phyloP scores from a whole-genome alignment of 1,140 invertebrate genomes.

The Meloidogyne exigua region DNA sequence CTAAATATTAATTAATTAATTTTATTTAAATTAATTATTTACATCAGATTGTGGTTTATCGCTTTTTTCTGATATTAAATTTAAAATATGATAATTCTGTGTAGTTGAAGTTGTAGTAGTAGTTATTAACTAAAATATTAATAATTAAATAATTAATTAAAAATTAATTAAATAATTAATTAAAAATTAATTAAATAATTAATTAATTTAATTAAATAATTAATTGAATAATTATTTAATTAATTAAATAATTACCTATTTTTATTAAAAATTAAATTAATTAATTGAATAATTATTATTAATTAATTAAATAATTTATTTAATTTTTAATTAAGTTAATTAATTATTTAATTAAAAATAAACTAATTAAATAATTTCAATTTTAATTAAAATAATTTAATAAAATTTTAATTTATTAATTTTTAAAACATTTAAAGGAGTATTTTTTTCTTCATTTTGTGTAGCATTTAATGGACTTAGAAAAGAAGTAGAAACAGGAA shows the following conservation, averaged over 20 bases:
- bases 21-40: neutral
- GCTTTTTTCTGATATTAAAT: slow-evolving; percentile 3
- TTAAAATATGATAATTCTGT: neutral
- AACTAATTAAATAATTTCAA: too few species aligned
- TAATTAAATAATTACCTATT: too few species aligned
- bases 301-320: too few species aligned
- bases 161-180: neutral
- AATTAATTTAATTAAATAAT: too few species aligned
- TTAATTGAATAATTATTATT: too few species aligned
- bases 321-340: neutral
- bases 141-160: neutral
- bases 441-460: neutral
- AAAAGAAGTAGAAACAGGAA: neutral
- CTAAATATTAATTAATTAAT: neutral
- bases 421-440: neutral
- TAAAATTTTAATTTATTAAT: too few species aligned
- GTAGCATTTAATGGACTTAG: neutral
- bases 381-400: too few species aligned
- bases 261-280: too few species aligned
- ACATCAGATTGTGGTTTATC: slow-evolving; percentile 7
- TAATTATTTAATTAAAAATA: neutral
- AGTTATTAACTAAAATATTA: too few species aligned
- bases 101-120: neutral
- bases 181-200: too few species aligned
- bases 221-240: too few species aligned